A percentile compares a stretch with the other conserved stretches of the same genome.
Conservation (phyloP, 2,888 invertebrate genomes). For the Artemia sp. region DNA sequence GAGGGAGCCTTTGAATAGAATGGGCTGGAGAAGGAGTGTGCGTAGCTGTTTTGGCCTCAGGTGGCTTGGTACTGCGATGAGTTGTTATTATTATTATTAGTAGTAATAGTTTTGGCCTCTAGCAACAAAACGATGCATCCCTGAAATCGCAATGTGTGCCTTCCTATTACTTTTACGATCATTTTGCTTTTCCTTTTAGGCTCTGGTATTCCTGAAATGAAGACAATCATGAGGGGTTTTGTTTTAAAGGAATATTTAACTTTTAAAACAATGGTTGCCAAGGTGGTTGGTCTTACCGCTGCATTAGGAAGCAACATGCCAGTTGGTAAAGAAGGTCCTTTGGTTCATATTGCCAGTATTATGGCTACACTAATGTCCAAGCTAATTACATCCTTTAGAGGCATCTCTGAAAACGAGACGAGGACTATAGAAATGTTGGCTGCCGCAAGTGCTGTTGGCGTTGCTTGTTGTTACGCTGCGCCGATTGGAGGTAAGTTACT, state of each 20-base stretch:
- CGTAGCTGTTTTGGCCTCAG: too few relatives aligned
- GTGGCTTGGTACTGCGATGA: too few relatives aligned
- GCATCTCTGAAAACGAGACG: constrained; percentile 86
- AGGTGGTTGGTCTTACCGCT: constrained; percentile 82
- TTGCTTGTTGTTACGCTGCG: constrained; percentile 81
- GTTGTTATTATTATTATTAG: too few relatives aligned
- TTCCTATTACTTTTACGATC: background rate
- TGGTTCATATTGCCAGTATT: constrained; percentile 94
- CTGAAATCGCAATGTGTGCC: too few relatives aligned
- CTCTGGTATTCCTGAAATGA: constrained; percentile 98
- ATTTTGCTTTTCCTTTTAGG: constrained; percentile 39
- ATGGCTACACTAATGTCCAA: constrained; percentile 81
- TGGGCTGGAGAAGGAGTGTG: too few relatives aligned
- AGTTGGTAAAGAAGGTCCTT: constrained; percentile 95
- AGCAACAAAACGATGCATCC: too few relatives aligned
- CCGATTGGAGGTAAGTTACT: constrained; percentile 63
- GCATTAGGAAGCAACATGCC: constrained; percentile 91
- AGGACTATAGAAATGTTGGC: constrained; percentile 90
- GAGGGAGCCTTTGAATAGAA: too few relatives aligned
- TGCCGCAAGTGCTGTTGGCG: constrained; percentile 92
- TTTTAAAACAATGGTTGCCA: constrained; percentile 79
- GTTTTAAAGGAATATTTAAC: constrained; percentile 93
- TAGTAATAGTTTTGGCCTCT: too few relatives aligned
- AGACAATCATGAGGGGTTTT: constrained; percentile 89
- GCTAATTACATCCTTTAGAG: constrained; percentile 79